phyloP scores from a whole-genome alignment of 1,140 invertebrate genomes.

The Diorhabda carinulata region DNA sequence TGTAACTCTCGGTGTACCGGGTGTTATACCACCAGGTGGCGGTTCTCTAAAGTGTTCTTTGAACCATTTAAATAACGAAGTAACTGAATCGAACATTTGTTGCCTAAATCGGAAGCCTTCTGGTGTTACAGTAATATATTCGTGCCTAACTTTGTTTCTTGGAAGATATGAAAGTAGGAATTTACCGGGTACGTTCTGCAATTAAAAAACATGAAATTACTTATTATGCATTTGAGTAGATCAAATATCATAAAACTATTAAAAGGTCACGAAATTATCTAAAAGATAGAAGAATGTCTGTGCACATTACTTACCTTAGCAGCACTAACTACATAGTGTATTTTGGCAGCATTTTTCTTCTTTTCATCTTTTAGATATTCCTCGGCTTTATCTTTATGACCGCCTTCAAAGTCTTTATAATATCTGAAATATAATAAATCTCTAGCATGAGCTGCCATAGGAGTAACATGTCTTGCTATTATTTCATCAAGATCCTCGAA shows the following conservation, averaged over 20 bases:
- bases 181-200: slow-evolving; percentile 84
- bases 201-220: slow-evolving; percentile 23
- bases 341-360: slow-evolving; percentile 78
- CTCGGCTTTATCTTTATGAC: slow-evolving; percentile 81
- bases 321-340: slow-evolving; percentile 87
- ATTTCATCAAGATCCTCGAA: slow-evolving; percentile 99
- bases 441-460: slow-evolving; percentile 88
- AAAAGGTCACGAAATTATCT: no score
- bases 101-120: slow-evolving; percentile 90
- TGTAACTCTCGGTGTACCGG: slow-evolving; percentile 62
- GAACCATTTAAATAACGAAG: slow-evolving; percentile 89
- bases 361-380: slow-evolving; percentile 84
- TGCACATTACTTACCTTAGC: slow-evolving; percentile 55
- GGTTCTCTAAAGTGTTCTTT: slow-evolving; percentile 96
- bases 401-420: slow-evolving; percentile 68
- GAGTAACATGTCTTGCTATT: slow-evolving; percentile 90
- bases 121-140: slow-evolving; percentile 86
- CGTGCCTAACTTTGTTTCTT: slow-evolving; percentile 76
- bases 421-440: slow-evolving; percentile 92
- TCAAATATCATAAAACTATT: no score
- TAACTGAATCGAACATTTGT: slow-evolving; percentile 82
- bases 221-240: no score
- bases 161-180: slow-evolving; percentile 94
- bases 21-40: slow-evolving; percentile 68
- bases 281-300: no score